phyloP scores from a whole-genome alignment of 2,888 invertebrate genomes.

The Dendrolimus pini region DNA sequence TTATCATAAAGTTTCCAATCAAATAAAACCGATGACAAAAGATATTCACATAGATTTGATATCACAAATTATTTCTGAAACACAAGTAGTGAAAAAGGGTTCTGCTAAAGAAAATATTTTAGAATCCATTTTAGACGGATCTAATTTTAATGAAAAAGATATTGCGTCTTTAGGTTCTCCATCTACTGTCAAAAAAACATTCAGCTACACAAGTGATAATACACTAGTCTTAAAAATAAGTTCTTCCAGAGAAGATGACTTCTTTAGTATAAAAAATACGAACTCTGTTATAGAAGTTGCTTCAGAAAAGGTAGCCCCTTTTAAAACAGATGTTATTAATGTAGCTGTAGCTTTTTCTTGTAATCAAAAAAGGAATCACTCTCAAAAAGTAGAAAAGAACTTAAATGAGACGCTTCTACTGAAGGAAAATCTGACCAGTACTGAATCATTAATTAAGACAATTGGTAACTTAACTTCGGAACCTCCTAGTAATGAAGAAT shows the following conservation, averaged over 20 bases:
- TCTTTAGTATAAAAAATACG: slow-evolving; percentile 11
- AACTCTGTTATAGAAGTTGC: slow-evolving; percentile 18
- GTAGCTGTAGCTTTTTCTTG: slow-evolving; percentile 38
- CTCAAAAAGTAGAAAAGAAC: slow-evolving; percentile 9
- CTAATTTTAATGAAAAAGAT: slow-evolving; percentile 13
- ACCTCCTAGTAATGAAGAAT: slow-evolving; percentile 11
- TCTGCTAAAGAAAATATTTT: slow-evolving; percentile 38
- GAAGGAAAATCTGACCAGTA: slow-evolving; percentile 19
- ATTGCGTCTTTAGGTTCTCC: slow-evolving; percentile 20
- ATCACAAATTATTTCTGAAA: slow-evolving; percentile 28
- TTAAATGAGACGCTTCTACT: slow-evolving; percentile 11
- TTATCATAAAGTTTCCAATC: background rate
- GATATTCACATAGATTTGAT: slow-evolving; percentile 22
- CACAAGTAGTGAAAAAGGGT: slow-evolving; percentile 32
- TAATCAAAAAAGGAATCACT: slow-evolving; percentile 14
- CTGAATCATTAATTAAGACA: slow-evolving; percentile 17
- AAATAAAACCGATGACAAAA: slow-evolving; percentile 15
- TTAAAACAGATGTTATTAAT: slow-evolving; percentile 35
- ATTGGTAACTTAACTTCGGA: slow-evolving; percentile 16
- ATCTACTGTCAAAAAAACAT: slow-evolving; percentile 20
- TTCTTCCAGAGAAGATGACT: slow-evolving; percentile 16
- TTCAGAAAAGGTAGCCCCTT: slow-evolving; percentile 17
- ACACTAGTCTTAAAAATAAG: slow-evolving; percentile 28
- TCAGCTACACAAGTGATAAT: slow-evolving; percentile 32
- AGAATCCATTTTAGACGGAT: slow-evolving; percentile 11